A percentile compares a stretch with the other conserved stretches of the same genome.
phyloP scores from a whole-genome alignment of 2,888 invertebrate genomes.

The Sipha maydis region DNA sequence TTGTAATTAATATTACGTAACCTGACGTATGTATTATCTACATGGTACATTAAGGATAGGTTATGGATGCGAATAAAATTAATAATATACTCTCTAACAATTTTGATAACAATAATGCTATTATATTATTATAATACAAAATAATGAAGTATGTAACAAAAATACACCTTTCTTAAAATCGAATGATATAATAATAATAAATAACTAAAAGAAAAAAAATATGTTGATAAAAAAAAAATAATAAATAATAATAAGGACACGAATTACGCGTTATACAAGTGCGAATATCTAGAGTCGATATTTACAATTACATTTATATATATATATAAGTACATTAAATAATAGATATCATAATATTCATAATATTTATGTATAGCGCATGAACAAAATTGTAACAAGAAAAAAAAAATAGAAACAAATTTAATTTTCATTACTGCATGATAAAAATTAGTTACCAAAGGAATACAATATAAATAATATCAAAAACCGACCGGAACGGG shows the following conservation, averaged over 20 bases:
- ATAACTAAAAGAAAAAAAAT: slow-evolving; percentile 36
- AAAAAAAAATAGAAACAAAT: slow-evolving; percentile 18
- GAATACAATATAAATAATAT: neutral
- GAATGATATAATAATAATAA: slow-evolving; percentile 40
- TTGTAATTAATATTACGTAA: neutral
- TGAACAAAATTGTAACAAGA: slow-evolving; percentile 17
- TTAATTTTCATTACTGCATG: neutral
- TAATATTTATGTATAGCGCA: neutral
- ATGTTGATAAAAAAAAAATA: neutral
- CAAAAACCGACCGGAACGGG: slow-evolving; percentile 6
- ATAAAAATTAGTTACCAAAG: neutral
- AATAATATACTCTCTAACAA: neutral
- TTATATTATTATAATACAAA: slow-evolving; percentile 51
- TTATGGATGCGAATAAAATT: neutral
- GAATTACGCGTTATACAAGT: slow-evolving; percentile 18
- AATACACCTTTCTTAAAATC: slow-evolving; percentile 55
- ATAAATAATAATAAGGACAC: slow-evolving; percentile 36
- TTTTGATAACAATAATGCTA: slow-evolving; percentile 59
- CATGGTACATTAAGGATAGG: neutral
- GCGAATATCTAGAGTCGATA: neutral
- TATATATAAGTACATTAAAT: neutral
- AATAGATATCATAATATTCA: neutral
- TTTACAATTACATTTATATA: neutral
- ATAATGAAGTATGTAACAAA: slow-evolving; percentile 60
- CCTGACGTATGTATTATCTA: neutral